Percentiles rank a stretch among this genome's conserved stretches.
Evolutionary conservation across 2,113 vertebrate species (phyloP).

Genomic region (Neomonachus schauinslandi): DNA sequence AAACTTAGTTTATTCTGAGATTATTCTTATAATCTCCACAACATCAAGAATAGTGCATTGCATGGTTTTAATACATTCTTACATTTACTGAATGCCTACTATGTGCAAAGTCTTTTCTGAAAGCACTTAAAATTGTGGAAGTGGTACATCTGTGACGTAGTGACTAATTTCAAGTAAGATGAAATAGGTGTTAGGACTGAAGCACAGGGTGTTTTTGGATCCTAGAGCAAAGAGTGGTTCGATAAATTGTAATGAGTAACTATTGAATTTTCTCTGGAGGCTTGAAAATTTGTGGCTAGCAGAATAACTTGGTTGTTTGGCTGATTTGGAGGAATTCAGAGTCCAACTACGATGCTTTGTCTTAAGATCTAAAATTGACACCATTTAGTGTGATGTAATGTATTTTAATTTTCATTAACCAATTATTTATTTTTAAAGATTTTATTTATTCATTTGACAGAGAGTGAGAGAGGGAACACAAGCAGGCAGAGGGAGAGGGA

Average conservation of each 20-base stretch:
- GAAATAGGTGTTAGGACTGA: not conserved
- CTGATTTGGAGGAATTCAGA: not conserved
- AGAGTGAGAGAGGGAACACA: too few species aligned
- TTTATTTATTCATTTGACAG: too few species aligned
- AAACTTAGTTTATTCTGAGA: constrained; percentile 41
- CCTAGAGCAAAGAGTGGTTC: not conserved
- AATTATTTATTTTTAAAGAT: too few species aligned
- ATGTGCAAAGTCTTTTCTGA: not conserved
- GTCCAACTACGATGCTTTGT: not conserved
- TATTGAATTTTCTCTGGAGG: not conserved
- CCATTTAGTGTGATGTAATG: not conserved
- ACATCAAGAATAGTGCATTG: not conserved
- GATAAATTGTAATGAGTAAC: not conserved
- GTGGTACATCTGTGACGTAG: not conserved
- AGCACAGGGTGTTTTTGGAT: not conserved
- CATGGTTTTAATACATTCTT: not conserved
- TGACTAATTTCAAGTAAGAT: not conserved
- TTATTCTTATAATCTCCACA: constrained; percentile 3
- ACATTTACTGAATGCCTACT: not conserved
- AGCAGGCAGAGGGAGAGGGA: too few species aligned
- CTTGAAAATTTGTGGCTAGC: not conserved
- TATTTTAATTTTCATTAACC: constrained; percentile 13
- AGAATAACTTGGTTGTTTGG: not conserved
- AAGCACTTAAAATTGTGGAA: not conserved
- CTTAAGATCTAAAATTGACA: not conserved